Base-by-base conservation (phyloP, 2,797 vertebrate genomes). In the Molossus molossus region DNA sequence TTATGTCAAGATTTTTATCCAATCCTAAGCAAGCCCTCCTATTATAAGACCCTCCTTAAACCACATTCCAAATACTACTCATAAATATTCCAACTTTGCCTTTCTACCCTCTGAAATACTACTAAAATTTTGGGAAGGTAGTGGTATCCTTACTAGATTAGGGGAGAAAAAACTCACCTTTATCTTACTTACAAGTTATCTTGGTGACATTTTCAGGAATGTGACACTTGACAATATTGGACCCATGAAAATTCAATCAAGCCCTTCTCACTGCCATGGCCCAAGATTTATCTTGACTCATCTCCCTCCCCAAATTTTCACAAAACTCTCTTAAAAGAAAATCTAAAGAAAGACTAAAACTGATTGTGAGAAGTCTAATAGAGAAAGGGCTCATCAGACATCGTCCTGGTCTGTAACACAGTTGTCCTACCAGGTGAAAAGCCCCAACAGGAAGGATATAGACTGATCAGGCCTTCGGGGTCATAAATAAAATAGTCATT, bases 201-300 rank as follows among this genome's bases (percentile, higher is more conserved):
- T 67, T 53, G 5, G 53, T 70, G 69, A 62, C 57, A 53, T 90
- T 87, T 93, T 87, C 55, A 83, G 70, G 48, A 57, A 90, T 40
- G 13, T 13, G 65, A 64, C 55, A 77, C 7, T 70, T 57, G 55
- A 77, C 48, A 67, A n/a, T 81, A 37, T 1, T 77, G 23, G 13
- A 9, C n/a, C 5, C 27, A 67, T 73, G 67, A 83, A 77, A 87
- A 87, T 45, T 27, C 64, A 90, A 6, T 25, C 12, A 33, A 79
- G 79, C 81, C 64, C 17, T 72, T 75, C 65, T 73, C 53, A 73
- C 21, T 70, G 7, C 6, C 18, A 55, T 37, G 57, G 25, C 3
- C 23, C 53, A 91, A 77, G 21, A 62, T 8, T 9, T 48, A 77
- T 60, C 21, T 91, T 91, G 67, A 73, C 25, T 25, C 23, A 90